Percentiles rank a stretch among this genome's conserved stretches.
Evolutionary conservation across 2,888 invertebrate species (phyloP).

Genomic region (Agelastica alni): DNA sequence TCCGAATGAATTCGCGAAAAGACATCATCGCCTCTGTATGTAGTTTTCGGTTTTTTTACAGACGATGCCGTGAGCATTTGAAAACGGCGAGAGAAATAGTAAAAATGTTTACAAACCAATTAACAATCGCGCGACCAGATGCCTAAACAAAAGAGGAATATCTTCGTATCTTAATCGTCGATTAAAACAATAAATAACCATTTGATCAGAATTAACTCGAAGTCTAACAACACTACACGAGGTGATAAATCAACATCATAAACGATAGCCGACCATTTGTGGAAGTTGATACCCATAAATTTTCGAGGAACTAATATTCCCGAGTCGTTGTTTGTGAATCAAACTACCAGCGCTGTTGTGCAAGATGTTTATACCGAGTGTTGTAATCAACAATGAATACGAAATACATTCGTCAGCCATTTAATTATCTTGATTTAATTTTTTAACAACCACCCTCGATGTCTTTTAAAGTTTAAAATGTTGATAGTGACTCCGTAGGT

Average conservation of each 20-base stretch:
- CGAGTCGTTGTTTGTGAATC: slow-evolving; percentile 4
- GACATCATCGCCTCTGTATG: no score
- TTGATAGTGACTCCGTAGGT: no score
- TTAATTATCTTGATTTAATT: no score
- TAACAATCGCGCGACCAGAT: slow-evolving; percentile 4
- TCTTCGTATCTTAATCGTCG: slow-evolving; percentile 7
- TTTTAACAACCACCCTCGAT: no score
- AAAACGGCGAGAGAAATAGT: neutral
- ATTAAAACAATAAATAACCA: slow-evolving; percentile 9
- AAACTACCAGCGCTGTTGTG: neutral
- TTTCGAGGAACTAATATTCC: slow-evolving; percentile 25
- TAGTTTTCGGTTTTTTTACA: no score
- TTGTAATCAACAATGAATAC: no score
- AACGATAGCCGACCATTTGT: slow-evolving; percentile 25
- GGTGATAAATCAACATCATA: slow-evolving; percentile 13
- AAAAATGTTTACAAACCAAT: slow-evolving; percentile 3
- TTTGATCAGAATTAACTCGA: slow-evolving; percentile 7
- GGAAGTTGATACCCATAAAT: slow-evolving; percentile 22
- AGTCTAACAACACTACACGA: slow-evolving; percentile 6
- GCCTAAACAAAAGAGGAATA: slow-evolving; percentile 6
- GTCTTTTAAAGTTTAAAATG: no score
- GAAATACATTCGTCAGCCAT: no score
- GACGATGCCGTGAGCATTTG: neutral
- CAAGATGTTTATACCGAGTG: no score
- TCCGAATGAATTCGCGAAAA: no score